Percentiles rank a stretch among this genome's conserved stretches.
Evolutionary conservation across 2,797 vertebrate genomes (phyloP).

Genomic region (Tiaroga cobitis): DNA sequence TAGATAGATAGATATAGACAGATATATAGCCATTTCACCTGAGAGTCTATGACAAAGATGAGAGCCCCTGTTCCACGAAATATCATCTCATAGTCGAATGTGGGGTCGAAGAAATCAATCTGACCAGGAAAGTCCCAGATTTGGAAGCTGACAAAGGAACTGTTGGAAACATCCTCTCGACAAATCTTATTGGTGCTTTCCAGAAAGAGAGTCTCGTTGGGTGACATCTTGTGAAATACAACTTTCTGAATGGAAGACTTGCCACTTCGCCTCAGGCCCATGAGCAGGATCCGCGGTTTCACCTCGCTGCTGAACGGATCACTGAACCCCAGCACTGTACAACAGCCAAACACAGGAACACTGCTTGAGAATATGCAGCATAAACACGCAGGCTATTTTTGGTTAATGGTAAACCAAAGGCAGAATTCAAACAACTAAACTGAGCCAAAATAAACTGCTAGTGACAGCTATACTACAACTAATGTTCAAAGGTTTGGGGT

Average conservation of each 20-base stretch:
- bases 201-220: slow-evolving; percentile 89
- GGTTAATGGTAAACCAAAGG: slow-evolving; percentile 22
- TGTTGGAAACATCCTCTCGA: slow-evolving; percentile 90
- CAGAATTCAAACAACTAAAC: background rate
- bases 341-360: slow-evolving; percentile 43
- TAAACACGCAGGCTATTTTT: background rate
- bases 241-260: slow-evolving; percentile 97
- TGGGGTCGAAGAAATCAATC: slow-evolving; percentile 91
- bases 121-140: slow-evolving; percentile 94
- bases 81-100: slow-evolving; percentile 93
- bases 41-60: slow-evolving; percentile 91
- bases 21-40: slow-evolving; percentile 71
- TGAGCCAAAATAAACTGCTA: background rate
- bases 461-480: background rate
- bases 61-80: slow-evolving; percentile 89
- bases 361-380: background rate
- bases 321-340: slow-evolving; percentile 84
- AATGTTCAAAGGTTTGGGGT: background rate
- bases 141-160: slow-evolving; percentile 91
- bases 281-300: slow-evolving; percentile 92
- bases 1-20: background rate
- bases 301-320: slow-evolving; percentile 89
- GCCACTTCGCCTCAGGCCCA: slow-evolving; percentile 92
- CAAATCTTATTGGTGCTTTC: slow-evolving; percentile 93
- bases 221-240: slow-evolving; percentile 93